phyloP scores from a whole-genome alignment of 2,888 invertebrate genomes.

The Anoncus sp. region DNA sequence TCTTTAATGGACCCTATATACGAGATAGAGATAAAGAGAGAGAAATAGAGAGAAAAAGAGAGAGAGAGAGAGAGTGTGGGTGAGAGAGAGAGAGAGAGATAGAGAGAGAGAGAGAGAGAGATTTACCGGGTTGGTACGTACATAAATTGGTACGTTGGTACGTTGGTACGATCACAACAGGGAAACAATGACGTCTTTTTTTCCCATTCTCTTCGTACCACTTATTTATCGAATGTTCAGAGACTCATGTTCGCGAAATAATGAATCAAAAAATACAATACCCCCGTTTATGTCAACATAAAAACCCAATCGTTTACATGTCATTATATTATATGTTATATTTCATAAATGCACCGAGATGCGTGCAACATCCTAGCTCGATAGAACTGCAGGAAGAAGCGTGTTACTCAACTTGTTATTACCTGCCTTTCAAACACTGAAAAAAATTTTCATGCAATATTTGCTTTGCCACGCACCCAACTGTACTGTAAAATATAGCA shows the following conservation, averaged over 20 bases:
- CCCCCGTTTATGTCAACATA: neutral
- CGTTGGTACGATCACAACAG: slow-evolving; percentile 12
- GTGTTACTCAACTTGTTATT: too few species aligned
- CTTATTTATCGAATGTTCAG: slow-evolving; percentile 17
- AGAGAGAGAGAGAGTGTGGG: neutral
- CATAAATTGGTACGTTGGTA: neutral
- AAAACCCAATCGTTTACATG: neutral
- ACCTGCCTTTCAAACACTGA: too few species aligned
- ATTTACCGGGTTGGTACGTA: neutral
- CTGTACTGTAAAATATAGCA: too few species aligned
- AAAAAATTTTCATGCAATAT: too few species aligned
- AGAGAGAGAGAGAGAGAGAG: neutral
- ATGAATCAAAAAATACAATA: neutral
- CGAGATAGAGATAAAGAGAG: neutral
- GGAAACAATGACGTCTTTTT: slow-evolving; percentile 13
- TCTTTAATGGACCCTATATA: slow-evolving; percentile 37
- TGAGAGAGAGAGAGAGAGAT: neutral
- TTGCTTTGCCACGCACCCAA: too few species aligned
- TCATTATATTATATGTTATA: neutral
- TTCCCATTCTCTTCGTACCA: slow-evolving; percentile 5
- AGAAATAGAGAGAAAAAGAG: neutral
- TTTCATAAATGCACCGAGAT: neutral
- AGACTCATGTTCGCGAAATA: neutral
- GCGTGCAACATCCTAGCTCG: too few species aligned
- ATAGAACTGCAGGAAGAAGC: too few species aligned